Base-by-base conservation (phyloP, 2,113 vertebrate genomes). In the Gymnocephalus cernua region DNA sequence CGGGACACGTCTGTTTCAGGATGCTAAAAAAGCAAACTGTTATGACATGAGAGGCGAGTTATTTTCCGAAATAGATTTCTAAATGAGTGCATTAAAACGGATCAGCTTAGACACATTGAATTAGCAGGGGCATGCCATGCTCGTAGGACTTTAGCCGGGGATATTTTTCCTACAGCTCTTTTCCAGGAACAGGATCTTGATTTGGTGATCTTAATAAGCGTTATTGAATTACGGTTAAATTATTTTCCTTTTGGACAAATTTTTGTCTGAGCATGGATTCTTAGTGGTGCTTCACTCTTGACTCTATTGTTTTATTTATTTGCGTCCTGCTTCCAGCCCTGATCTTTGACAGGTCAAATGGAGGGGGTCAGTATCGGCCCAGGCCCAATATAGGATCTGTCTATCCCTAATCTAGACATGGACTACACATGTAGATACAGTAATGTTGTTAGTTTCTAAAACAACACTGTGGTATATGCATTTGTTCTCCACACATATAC, bases 41-140 rank as follows among this genome's bases (percentile, higher is more conserved):
- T 54, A 86, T 15, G 3, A 86, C 57, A 73, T 2, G 10, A 74
- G 48, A 54, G 71, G 65, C 5, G 8, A 70, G 56, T 66, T 65
- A 29, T 83, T 56, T 66, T 80, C 63, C 44, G 69, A 73, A 86
- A 61, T 8, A 69, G 70, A 82, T 70, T 38, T 38, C n/a, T 45
- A 59, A 71, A 86, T 58, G 4, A 70, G 14, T 63, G 67, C 35
- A 35, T 59, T 25, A 54, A 65, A 78, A 53, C 61, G 61, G 71
- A 77, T 84, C 27, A 48, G 77, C 54, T 21, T 32, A 59, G 83
- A 65, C 83, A 56, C 65, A 47, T 21, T 57, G 69, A 41, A 45
- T 73, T 66, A 63, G 63, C 73, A 75, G 47, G 66, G 41, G 13
- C 4, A 2, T 58, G 44, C 16, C 18, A 15, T 25, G 23, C 61